Evolutionary conservation across 2,888 invertebrate genomes (phyloP).

Genomic region (Cerceris rybyensis): DNA sequence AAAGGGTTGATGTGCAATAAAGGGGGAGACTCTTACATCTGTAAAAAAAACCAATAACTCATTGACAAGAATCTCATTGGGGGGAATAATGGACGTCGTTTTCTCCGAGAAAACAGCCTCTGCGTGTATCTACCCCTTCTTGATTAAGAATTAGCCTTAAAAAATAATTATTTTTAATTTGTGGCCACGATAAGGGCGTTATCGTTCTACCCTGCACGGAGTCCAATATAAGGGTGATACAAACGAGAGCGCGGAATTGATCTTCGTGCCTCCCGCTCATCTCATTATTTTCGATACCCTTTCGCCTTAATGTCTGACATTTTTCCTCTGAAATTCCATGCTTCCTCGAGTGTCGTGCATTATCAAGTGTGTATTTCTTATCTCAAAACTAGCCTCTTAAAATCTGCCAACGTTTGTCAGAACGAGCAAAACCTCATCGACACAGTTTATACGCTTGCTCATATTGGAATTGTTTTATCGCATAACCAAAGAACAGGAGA

Average conservation of each 20-base stretch:
- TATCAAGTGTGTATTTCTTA: conserved; percentile 19
- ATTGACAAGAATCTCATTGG: conserved; percentile 82
- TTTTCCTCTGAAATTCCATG: conserved; percentile 57
- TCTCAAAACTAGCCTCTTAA: conserved; percentile 14
- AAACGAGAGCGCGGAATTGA: conserved; percentile 53
- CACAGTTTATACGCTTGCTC: conserved; percentile 9
- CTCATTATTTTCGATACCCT: conserved; percentile 73
- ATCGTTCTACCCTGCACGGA: conserved; percentile 66
- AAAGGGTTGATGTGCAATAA: conserved; percentile 79
- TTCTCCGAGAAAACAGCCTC: conserved; percentile 70
- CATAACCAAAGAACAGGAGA: neutral
- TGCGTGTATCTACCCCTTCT: conserved; percentile 59
- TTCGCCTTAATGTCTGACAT: conserved; percentile 71
- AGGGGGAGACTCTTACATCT: conserved; percentile 72
- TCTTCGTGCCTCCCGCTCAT: conserved; percentile 76
- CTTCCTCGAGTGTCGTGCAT: neutral
- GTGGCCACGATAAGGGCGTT: conserved; percentile 78
- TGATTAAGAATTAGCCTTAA: conserved; percentile 79
- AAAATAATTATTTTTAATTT: conserved; percentile 82
- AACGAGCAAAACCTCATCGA: conserved; percentile 1
- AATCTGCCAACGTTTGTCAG: neutral
- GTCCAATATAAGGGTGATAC: conserved; percentile 40
- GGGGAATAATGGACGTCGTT: conserved; percentile 76
- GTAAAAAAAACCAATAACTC: conserved; percentile 81
- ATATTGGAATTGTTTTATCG: neutral